These are phyloP conservation scores for Thera britannica DNA, from an alignment of 2,888 invertebrate species.

Conservation along the genomic window DNA sequence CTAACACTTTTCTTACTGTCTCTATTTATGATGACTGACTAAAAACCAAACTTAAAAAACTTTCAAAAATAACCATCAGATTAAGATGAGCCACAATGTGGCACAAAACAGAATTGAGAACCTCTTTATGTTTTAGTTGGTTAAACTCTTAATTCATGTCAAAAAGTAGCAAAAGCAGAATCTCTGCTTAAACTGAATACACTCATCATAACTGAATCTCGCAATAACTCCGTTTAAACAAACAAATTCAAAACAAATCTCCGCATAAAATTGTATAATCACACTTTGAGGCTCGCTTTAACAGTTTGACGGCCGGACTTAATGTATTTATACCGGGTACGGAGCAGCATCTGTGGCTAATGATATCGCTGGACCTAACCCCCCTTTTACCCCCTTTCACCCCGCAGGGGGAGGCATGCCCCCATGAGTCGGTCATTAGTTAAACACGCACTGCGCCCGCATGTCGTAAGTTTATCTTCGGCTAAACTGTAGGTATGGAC, in stretches of 20 bases:
- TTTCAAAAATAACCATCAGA: too few species aligned
- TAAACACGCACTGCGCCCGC: slow-evolving; percentile 84
- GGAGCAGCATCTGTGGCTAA: slow-evolving; percentile 83
- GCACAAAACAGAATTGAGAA: too few species aligned
- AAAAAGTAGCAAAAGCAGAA: background rate
- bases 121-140: too few species aligned
- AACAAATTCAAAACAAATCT: slow-evolving; percentile 38
- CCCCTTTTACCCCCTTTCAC: slow-evolving; percentile 41
- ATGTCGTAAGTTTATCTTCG: slow-evolving; percentile 84
- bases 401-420: slow-evolving; percentile 51
- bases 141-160: background rate
- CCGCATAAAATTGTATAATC: slow-evolving; percentile 44
- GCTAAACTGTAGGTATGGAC: slow-evolving; percentile 82
- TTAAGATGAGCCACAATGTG: too few species aligned
- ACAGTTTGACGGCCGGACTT: slow-evolving; percentile 81
- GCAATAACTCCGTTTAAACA: slow-evolving; percentile 13
- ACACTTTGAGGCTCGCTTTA: slow-evolving; percentile 66
- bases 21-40: too few species aligned
- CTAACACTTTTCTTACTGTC: too few species aligned
- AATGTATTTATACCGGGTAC: slow-evolving; percentile 82
- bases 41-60: too few species aligned
- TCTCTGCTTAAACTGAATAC: slow-evolving; percentile 10
- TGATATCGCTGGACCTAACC: slow-evolving; percentile 77
- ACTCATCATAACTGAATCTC: slow-evolving; percentile 7
- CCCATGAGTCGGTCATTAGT: slow-evolving; percentile 83